Conservation (phyloP, 1,140 invertebrate species). For the Acromyrmex heyeri region DNA sequence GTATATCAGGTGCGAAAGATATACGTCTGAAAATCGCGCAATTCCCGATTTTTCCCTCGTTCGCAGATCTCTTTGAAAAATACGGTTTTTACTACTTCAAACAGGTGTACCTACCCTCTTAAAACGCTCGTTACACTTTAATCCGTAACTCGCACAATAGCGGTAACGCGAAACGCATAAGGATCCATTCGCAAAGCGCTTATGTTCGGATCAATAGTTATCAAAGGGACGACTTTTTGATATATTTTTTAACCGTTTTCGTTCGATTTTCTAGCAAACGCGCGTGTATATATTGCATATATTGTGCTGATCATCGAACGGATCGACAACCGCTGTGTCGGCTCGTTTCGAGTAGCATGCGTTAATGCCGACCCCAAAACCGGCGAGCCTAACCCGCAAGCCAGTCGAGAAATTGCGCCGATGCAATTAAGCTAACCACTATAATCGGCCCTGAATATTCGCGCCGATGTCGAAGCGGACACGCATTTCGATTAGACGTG, state of each 20-base stretch:
- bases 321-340: conserved; percentile 54
- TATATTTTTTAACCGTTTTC: conserved; percentile 16
- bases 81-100: background rate
- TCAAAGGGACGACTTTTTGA: conserved; percentile 21
- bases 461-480: conserved; percentile 45
- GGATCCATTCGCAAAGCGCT: conserved; percentile 22
- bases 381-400: conserved; percentile 54
- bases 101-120: background rate
- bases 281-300: background rate
- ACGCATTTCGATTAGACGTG: conserved; percentile 50
- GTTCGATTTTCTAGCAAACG: background rate
- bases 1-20: background rate
- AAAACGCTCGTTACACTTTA: conserved; percentile 36
- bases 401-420: conserved; percentile 56
- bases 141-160: conserved; percentile 4
- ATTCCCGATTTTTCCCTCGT: conserved; percentile 1
- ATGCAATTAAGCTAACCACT: conserved; percentile 62
- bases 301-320: conserved; percentile 61
- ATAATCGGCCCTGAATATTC: conserved; percentile 60
- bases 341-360: conserved; percentile 52
- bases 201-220: conserved; percentile 3
- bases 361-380: conserved; percentile 63
- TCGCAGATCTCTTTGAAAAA: background rate
- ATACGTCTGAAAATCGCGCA: background rate
- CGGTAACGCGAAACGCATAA: conserved; percentile 1